Evolutionary conservation across 2,113 vertebrate genomes (phyloP).

Genomic region (Lota lota): DNA sequence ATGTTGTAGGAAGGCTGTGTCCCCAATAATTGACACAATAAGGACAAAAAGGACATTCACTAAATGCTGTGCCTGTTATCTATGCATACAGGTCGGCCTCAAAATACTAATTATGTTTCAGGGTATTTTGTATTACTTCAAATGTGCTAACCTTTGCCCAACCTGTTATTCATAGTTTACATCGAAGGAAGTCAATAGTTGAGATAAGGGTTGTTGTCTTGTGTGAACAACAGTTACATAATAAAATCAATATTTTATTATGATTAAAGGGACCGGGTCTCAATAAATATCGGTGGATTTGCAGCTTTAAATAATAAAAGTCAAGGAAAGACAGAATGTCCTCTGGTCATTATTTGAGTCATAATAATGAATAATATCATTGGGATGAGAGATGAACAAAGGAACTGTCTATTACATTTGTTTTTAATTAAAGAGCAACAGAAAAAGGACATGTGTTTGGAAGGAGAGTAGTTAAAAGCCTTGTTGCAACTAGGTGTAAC

Average conservation of each 20-base stretch:
- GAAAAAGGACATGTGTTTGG: not conserved
- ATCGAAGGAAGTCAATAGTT: too few relatives aligned
- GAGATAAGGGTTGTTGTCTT: too few relatives aligned
- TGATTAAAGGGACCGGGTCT: too few relatives aligned
- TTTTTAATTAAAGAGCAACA: not conserved
- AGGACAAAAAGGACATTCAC: slow-evolving; percentile 53
- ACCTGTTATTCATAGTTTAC: not conserved
- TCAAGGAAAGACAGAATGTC: not conserved
- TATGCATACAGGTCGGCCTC: slow-evolving; percentile 24
- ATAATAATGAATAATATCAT: not conserved
- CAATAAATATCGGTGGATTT: not conserved
- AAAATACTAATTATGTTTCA: slow-evolving; percentile 32
- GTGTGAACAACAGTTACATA: too few relatives aligned
- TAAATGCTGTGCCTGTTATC: slow-evolving; percentile 25
- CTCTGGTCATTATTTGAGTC: not conserved
- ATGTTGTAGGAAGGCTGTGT: slow-evolving; percentile 52
- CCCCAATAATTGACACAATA: slow-evolving; percentile 52
- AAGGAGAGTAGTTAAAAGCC: not conserved
- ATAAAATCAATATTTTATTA: too few relatives aligned
- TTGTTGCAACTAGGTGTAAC: not conserved
- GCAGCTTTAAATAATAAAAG: not conserved
- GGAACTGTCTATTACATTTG: not conserved
- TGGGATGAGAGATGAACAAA: not conserved
- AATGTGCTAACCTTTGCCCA: not conserved
- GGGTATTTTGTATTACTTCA: slow-evolving; percentile 1